phyloP scores from a whole-genome alignment of 2,888 invertebrate genomes.

The Phyllotreta striolata region DNA sequence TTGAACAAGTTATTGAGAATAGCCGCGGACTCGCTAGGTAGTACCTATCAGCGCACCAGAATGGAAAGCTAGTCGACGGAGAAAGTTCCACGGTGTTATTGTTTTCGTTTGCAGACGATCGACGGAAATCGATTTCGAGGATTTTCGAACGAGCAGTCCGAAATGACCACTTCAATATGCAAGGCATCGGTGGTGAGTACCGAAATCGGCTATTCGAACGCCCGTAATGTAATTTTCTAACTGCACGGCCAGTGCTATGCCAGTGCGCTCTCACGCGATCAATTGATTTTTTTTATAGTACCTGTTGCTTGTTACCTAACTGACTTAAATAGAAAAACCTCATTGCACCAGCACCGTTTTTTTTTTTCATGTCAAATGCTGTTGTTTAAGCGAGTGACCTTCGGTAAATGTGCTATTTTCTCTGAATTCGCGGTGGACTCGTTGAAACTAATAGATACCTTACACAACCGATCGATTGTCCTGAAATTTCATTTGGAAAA shows the following conservation, averaged over 20 bases:
- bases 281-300: constrained; percentile 20
- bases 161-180: constrained; percentile 51
- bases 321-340: constrained; percentile 9
- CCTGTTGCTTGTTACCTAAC: constrained; percentile 9
- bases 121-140: constrained; percentile 14
- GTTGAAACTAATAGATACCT: constrained; percentile 17
- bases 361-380: constrained; percentile 11
- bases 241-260: neutral
- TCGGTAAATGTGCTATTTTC: constrained; percentile 34
- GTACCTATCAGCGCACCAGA: constrained; percentile 21
- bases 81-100: constrained; percentile 38
- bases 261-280: constrained; percentile 4
- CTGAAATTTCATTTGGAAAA: too few relatives aligned
- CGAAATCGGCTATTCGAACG: neutral
- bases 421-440: constrained; percentile 27
- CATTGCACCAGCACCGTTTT: constrained; percentile 9
- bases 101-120: constrained; percentile 27
- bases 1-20: constrained; percentile 38
- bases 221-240: neutral
- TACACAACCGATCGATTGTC: too few relatives aligned
- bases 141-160: constrained; percentile 18
- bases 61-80: constrained; percentile 39
- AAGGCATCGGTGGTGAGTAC: constrained; percentile 67
- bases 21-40: constrained; percentile 27
- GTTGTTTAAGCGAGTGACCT: constrained; percentile 32